phyloP scores from a whole-genome alignment of 2,113 vertebrate species.

The Girardinichthys multiradiatus region DNA sequence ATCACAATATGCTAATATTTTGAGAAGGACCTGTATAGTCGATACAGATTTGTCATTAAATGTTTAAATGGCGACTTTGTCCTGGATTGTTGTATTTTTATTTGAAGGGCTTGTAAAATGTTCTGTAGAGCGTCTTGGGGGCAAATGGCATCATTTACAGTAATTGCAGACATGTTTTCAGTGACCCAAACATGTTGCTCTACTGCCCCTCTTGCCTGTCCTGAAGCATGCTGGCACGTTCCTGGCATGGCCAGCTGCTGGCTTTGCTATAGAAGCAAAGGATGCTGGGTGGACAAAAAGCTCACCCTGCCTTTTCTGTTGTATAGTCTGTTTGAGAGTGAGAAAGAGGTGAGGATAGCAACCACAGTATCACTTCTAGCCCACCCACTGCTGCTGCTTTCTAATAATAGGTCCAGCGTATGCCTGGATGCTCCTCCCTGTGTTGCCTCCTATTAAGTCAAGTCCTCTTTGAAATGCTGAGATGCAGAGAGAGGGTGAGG shows the following conservation, averaged over 20 bases:
- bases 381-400: conserved; percentile 37
- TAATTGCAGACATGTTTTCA: conserved; percentile 1
- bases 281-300: conserved; percentile 46
- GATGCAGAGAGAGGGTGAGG: conserved; percentile 28
- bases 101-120: no score
- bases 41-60: no score
- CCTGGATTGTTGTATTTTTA: no score
- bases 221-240: conserved; percentile 44
- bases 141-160: background rate
- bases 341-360: conserved; percentile 43
- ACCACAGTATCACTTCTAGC: conserved; percentile 50
- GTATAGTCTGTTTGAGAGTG: conserved; percentile 30
- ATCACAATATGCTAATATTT: no score
- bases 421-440: conserved; percentile 59
- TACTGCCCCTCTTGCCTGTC: conserved; percentile 8
- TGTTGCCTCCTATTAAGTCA: conserved; percentile 64
- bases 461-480: conserved; percentile 63
- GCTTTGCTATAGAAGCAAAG: conserved; percentile 45
- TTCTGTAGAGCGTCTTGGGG: background rate
- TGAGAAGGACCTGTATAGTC: no score
- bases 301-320: conserved; percentile 29
- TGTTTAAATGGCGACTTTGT: no score
- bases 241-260: conserved; percentile 54
- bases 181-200: conserved; percentile 34
- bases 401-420: conserved; percentile 72